These are phyloP conservation scores for Sebastes oblongus DNA, from an alignment of 2,797 vertebrate species.

Conservation along the genomic window DNA sequence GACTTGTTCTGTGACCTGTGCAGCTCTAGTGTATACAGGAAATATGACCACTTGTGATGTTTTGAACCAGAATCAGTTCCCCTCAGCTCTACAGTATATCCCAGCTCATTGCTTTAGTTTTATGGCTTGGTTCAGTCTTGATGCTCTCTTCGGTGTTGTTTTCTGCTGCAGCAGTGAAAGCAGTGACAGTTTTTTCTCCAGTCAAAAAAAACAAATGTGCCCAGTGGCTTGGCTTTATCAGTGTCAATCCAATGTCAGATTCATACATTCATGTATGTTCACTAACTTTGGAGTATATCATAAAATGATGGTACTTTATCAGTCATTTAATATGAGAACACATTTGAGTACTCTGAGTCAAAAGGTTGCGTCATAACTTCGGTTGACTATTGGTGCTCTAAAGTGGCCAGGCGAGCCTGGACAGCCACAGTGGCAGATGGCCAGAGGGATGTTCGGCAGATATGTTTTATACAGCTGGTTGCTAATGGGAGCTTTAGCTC, in stretches of 20 bases:
- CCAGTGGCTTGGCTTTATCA: neutral
- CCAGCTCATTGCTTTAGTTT: neutral
- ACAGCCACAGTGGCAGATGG: constrained; percentile 42
- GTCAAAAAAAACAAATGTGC: neutral
- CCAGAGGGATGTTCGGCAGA: constrained; percentile 23
- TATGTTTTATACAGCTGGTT: constrained; percentile 44
- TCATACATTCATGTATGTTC: neutral
- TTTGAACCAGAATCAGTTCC: neutral
- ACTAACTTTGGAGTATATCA: neutral
- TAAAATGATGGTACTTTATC: neutral
- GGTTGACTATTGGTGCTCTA: constrained; percentile 8
- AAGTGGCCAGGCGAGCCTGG: constrained; percentile 16
- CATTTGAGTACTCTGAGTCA: neutral
- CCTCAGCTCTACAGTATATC: neutral
- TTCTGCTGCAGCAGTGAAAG: neutral
- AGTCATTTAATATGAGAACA: neutral
- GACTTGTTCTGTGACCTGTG: neutral
- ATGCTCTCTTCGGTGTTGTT: neutral
- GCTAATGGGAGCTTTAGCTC: constrained; percentile 44
- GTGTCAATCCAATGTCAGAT: neutral
- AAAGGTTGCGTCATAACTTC: neutral
- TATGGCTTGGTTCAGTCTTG: neutral
- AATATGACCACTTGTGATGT: neutral
- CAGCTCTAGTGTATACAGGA: neutral
- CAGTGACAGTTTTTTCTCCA: too few species aligned